Percentiles rank a stretch among this genome's conserved stretches.
These are phyloP conservation scores for Atherix ibis DNA, from an alignment of 2,888 invertebrate species.

Conservation along the genomic window DNA sequence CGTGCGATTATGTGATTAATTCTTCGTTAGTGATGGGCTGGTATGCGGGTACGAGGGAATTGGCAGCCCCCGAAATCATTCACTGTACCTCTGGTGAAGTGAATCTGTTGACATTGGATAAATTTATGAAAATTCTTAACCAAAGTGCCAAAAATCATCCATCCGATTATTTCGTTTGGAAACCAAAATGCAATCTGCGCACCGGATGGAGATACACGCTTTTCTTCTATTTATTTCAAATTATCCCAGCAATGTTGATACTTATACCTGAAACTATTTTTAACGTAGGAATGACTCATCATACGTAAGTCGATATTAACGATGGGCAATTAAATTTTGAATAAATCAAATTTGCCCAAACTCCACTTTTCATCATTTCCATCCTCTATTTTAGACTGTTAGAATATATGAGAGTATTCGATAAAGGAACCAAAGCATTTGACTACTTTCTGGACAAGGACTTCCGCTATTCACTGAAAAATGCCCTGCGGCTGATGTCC, in stretches of 20 bases:
- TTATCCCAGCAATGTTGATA: slow-evolving; percentile 28
- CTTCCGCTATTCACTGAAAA: slow-evolving; percentile 30
- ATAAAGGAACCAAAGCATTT: slow-evolving; percentile 31
- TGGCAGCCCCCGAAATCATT: slow-evolving; percentile 30
- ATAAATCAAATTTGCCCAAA: background rate
- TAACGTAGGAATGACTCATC: slow-evolving; percentile 29
- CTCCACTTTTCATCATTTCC: background rate
- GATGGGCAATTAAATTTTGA: background rate
- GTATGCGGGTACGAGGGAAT: slow-evolving; percentile 28
- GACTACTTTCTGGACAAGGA: slow-evolving; percentile 30
- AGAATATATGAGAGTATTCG: slow-evolving; percentile 31
- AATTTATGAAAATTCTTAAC: slow-evolving; percentile 27
- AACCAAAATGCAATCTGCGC: slow-evolving; percentile 26
- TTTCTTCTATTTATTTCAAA: slow-evolving; percentile 30
- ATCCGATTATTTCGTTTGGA: slow-evolving; percentile 30
- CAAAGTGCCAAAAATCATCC: slow-evolving; percentile 28
- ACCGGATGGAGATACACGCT: slow-evolving; percentile 31
- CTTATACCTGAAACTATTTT: slow-evolving; percentile 29
- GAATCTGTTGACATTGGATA: slow-evolving; percentile 26
- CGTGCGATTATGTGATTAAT: slow-evolving; percentile 33
- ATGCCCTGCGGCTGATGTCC: slow-evolving; percentile 25
- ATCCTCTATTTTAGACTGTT: slow-evolving; percentile 18
- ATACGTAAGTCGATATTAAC: slow-evolving; percentile 22
- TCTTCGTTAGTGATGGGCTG: slow-evolving; percentile 30
- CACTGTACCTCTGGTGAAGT: slow-evolving; percentile 33